A percentile compares a stretch with the other conserved stretches of the same genome.
These are phyloP conservation scores for Parelbella ahira DNA, from an alignment of 2,888 invertebrate genomes.

Conservation along the genomic window DNA sequence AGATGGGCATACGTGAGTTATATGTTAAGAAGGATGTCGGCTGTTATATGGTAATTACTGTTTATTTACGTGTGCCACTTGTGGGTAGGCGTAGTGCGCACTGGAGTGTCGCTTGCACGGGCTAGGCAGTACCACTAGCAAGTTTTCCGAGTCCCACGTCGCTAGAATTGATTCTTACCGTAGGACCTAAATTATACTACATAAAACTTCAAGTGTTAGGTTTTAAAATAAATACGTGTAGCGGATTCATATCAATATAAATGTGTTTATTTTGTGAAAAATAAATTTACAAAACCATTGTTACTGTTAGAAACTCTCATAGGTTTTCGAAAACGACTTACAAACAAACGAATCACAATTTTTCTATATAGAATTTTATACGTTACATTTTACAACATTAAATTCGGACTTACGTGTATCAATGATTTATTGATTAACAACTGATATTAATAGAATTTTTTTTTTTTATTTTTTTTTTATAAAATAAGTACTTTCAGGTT, in stretches of 20 bases:
- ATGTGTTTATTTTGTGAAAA: slow-evolving; percentile 3
- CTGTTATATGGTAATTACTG: slow-evolving; percentile 51
- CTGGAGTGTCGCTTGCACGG: slow-evolving; percentile 8
- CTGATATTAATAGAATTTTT: no score
- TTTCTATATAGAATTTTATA: not conserved
- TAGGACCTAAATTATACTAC: no score
- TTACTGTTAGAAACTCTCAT: slow-evolving; percentile 1
- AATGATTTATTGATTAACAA: no score
- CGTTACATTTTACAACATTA: no score
- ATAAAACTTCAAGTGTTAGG: no score
- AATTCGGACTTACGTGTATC: no score
- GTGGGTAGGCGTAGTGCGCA: slow-evolving; percentile 10
- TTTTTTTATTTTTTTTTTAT: no score
- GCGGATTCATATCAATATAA: slow-evolving; percentile 3
- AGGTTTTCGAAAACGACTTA: slow-evolving; percentile 1
- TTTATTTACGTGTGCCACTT: slow-evolving; percentile 12
- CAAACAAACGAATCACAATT: slow-evolving; percentile 1
- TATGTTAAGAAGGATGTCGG: slow-evolving; percentile 44
- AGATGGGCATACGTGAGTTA: slow-evolving; percentile 57
- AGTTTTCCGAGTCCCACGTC: no score
- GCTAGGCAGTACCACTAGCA: no score
- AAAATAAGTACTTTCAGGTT: no score
- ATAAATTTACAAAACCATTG: slow-evolving; percentile 4
- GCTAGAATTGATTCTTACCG: no score
- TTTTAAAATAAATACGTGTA: slow-evolving; percentile 1